phyloP scores from a whole-genome alignment of 2,888 invertebrate genomes.

The Caradrina clavipalpis region DNA sequence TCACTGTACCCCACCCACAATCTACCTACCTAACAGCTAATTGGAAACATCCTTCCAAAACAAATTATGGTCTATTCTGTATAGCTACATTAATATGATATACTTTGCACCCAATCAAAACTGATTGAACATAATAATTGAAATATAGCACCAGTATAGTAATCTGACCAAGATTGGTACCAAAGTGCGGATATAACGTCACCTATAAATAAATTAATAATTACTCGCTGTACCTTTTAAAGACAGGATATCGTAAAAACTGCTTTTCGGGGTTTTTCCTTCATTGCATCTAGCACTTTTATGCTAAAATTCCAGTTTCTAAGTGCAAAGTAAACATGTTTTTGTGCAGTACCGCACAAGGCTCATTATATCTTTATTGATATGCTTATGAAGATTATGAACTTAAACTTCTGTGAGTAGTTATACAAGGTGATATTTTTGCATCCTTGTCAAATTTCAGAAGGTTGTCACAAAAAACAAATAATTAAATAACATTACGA shows the following conservation, averaged over 20 bases:
- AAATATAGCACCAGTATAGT: constrained; percentile 2
- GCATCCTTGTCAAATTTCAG: too few species aligned
- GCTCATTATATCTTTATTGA: constrained; percentile 18
- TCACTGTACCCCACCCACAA: too few species aligned
- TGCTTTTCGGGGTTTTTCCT: constrained; percentile 35
- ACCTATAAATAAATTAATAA: constrained; percentile 3
- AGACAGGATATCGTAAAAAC: constrained; percentile 19
- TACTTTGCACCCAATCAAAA: constrained; percentile 33
- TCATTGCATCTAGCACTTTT: constrained; percentile 8
- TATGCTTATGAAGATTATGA: constrained; percentile 15
- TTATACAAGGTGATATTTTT: neutral
- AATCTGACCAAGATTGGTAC: neutral
- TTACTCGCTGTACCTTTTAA: constrained; percentile 9
- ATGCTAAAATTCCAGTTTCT: constrained; percentile 27
- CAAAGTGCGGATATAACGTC: constrained; percentile 12
- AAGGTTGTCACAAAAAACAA: too few species aligned
- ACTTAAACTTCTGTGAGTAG: neutral
- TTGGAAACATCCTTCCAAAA: constrained; percentile 4
- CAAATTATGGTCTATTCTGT: neutral
- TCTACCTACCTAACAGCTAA: neutral
- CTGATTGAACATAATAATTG: constrained; percentile 24
- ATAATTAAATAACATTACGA: too few species aligned
- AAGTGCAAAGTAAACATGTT: constrained; percentile 9
- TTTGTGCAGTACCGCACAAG: constrained; percentile 3
- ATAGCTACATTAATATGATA: neutral